Conservation (phyloP, 2,113 vertebrate species). For the Pedionomus torquatus region DNA sequence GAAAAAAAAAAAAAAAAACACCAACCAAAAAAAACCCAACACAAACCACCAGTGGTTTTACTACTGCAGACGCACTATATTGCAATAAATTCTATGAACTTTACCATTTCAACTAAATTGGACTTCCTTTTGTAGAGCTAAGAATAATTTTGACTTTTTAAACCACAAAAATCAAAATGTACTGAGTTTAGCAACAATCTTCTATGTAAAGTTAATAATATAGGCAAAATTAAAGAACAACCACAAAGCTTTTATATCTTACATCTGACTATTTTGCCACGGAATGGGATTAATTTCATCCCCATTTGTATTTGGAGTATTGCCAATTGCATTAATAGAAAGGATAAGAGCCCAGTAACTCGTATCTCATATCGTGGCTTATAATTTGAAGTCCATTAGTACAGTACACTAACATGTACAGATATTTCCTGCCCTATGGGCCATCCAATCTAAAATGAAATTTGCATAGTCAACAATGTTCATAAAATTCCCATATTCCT, state of each 20-base stretch:
- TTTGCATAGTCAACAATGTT: background rate
- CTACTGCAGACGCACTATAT: background rate
- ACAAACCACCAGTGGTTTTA: background rate
- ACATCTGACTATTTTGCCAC: background rate
- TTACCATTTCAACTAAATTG: background rate
- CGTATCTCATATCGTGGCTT: background rate
- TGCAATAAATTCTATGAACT: background rate
- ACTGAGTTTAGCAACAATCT: background rate
- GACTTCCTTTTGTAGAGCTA: background rate
- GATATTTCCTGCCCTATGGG: background rate
- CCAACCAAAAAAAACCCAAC: background rate
- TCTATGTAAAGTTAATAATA: background rate
- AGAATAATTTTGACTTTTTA: background rate
- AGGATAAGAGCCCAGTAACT: background rate
- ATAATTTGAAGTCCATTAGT: slow-evolving; percentile 14
- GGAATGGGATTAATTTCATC: slow-evolving; percentile 1
- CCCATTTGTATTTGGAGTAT: background rate
- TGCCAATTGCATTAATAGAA: background rate
- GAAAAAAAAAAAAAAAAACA: background rate
- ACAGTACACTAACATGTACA: background rate
- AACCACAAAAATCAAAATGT: background rate
- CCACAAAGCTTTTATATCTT: background rate
- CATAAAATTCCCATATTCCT: background rate
- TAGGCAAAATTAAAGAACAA: background rate
- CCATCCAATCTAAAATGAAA: background rate